Conservation (phyloP, 2,797 vertebrate genomes). For the Propithecus deckenii region DNA sequence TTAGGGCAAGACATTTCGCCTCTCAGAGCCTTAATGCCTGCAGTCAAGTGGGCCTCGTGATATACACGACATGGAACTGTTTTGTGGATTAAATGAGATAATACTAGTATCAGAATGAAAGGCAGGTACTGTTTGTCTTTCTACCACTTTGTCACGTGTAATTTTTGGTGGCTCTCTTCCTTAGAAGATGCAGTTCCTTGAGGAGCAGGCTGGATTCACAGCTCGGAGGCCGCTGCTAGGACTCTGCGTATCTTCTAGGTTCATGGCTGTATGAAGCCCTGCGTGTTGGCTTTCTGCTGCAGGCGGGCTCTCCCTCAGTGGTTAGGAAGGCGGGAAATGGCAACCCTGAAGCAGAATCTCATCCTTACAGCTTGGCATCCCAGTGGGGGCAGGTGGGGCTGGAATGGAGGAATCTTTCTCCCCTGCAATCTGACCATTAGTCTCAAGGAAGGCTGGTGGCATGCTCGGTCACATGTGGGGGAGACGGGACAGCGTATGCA, state of each 20-base stretch:
- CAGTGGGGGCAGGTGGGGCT: neutral
- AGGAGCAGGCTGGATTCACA: too few relatives aligned
- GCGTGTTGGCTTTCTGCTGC: neutral
- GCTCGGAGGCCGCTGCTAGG: neutral
- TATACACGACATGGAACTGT: neutral
- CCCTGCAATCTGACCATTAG: neutral
- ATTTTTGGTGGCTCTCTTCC: neutral
- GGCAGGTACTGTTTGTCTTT: neutral
- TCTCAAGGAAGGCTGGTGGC: neutral
- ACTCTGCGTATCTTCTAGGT: neutral
- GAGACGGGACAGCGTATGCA: too few relatives aligned
- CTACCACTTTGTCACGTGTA: neutral
- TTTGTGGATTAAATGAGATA: neutral
- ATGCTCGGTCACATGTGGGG: neutral
- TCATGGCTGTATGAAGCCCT: accelerated
- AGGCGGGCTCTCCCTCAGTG: neutral
- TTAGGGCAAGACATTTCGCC: neutral
- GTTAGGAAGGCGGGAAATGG: neutral
- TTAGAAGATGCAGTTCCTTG: neutral
- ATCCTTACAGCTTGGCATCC: neutral
- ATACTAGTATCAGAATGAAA: neutral
- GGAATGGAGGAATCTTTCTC: neutral
- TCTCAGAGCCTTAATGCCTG: neutral
- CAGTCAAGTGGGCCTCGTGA: neutral
- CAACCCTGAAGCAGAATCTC: neutral